Conservation (phyloP, 2,888 invertebrate species). For the Drosophila anomelani region DNA sequence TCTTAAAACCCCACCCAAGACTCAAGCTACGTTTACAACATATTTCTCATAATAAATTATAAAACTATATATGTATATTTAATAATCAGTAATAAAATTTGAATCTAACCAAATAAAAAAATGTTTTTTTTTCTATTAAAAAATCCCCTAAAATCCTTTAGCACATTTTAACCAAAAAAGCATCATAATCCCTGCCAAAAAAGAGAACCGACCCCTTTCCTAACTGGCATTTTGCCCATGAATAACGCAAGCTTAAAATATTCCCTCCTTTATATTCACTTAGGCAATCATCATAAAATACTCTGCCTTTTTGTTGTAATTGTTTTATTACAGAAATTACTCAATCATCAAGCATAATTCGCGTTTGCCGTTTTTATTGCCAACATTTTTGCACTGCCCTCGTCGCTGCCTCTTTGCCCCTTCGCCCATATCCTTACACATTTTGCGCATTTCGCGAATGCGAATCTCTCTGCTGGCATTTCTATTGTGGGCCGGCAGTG, state of each 20-base stretch:
- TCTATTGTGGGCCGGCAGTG: constrained; percentile 21
- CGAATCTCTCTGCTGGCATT: not conserved
- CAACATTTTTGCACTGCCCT: constrained; percentile 38
- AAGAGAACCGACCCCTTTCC: not conserved
- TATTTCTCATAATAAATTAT: not conserved
- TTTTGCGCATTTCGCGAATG: constrained; percentile 11
- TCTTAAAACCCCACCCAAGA: not conserved
- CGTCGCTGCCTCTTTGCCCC: not conserved
- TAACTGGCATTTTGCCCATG: constrained; percentile 6
- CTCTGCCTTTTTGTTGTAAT: constrained; percentile 29
- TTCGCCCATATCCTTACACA: not conserved
- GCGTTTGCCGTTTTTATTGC: constrained; percentile 39
- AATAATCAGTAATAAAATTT: no score
- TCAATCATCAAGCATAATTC: constrained; percentile 45
- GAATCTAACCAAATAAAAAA: not conserved
- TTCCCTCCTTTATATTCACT: constrained; percentile 18
- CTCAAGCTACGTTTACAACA: no score
- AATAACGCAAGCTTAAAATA: not conserved
- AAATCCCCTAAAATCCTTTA: not conserved
- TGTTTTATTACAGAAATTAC: constrained; percentile 45
- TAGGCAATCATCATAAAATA: constrained; percentile 37
- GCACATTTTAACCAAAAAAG: not conserved
- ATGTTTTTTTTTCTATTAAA: not conserved
- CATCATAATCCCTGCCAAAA: not conserved
- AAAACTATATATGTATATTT: not conserved